Base-by-base conservation (phyloP, 2,888 invertebrate genomes). In the Tinea pellionella region DNA sequence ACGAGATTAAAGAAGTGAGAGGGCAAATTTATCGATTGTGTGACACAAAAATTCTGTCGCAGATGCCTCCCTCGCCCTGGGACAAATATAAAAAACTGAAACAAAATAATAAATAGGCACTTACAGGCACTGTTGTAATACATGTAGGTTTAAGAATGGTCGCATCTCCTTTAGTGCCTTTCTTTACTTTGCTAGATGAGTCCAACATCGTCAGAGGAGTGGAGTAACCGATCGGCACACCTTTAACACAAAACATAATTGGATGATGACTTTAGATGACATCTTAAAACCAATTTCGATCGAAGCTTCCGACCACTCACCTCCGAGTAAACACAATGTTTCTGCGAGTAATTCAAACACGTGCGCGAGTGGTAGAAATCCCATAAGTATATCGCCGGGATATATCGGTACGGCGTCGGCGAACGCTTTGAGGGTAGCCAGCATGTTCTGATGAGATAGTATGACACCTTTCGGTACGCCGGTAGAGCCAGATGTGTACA, bases 401-500 rank as follows among this genome's bases (percentile, higher is more conserved):
- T 81, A 88, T 64, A 95, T 92, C 58, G 90, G 89, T 61, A 94
- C 92, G 58, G 92, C 91, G 77, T 96, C 95, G 30, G 93, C 92
- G 80, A 94, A 96, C 6, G 93, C 92, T 75, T 92, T 92, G 72
- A 96, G 89, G 19, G 95, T 94, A 41, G 92, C 89, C 66, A 96
- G 89, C 73, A 95, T 91, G 81, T 96, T 96, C 70, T 90, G 91
- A 78, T 96, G 96, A 2, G 94, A 91, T 32, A 96, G 86, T 16
- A 95, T 74, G 12, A 96, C 95, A 69, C 97, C 98, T 84, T 98
- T 98, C 0, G 98, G 98, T 62, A 94, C 91, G 60, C 98, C 98
- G 2, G 99, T 99, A 0, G 98, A 98, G 6, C 99, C 99, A 67
- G 97, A 97, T 1, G 99, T 99, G 89, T 99, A 99, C 99, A 99